Evolutionary conservation across 2,888 invertebrate genomes (phyloP).

Genomic region (Dorcus hopei): DNA sequence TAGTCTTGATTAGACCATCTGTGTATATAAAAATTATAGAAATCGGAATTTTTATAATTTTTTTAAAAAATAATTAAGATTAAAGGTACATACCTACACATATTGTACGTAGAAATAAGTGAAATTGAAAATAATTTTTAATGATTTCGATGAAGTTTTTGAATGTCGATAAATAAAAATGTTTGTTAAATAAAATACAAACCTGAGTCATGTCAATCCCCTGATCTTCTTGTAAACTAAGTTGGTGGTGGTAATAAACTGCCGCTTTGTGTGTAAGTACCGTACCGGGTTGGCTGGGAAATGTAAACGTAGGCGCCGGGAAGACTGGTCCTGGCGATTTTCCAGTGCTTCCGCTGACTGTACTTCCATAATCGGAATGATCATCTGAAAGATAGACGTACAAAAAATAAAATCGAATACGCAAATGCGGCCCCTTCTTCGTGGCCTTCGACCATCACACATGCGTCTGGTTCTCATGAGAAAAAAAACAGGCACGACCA

Average conservation of each 20-base stretch:
- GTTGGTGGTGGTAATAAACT: conserved; percentile 77
- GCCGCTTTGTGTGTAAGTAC: conserved; percentile 74
- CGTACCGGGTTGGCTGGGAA: conserved; percentile 63
- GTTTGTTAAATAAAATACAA: conserved; percentile 13
- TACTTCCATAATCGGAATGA: conserved; percentile 65
- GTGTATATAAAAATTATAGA: too few relatives aligned
- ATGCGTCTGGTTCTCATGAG: background rate
- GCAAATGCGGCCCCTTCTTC: conserved; percentile 19
- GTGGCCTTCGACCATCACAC: background rate
- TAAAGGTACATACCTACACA: too few relatives aligned
- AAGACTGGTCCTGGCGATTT: conserved; percentile 64
- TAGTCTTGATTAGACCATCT: too few relatives aligned
- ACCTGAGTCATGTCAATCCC: conserved; percentile 86
- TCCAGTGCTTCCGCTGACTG: conserved; percentile 63
- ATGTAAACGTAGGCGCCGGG: conserved; percentile 69
- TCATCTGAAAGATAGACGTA: conserved; percentile 54
- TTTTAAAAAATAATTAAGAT: too few relatives aligned
- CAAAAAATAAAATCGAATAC: background rate
- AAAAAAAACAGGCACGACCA: too few relatives aligned
- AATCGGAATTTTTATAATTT: too few relatives aligned
- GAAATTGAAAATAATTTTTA: too few relatives aligned
- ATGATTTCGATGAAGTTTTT: background rate
- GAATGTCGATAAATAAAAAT: background rate
- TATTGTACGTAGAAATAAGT: too few relatives aligned
- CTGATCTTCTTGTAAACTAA: conserved; percentile 81